Conservation (phyloP, 2,797 vertebrate species). For the Poeciliopsis presidionis region DNA sequence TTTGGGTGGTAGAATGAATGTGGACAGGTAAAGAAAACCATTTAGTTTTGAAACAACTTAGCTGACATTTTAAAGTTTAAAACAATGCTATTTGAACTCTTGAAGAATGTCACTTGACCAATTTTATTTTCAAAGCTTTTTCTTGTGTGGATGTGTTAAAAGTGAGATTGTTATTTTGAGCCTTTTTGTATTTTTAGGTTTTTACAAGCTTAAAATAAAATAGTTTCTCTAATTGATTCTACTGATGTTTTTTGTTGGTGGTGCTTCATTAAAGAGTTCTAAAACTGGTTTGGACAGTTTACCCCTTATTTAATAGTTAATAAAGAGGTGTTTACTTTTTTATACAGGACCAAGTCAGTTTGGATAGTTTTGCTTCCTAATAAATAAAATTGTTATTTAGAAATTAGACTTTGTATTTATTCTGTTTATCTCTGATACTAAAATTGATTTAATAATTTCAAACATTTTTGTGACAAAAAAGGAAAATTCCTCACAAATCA, state of each 20-base stretch:
- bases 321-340: background rate
- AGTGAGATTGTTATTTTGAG: background rate
- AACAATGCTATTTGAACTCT: background rate
- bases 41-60: background rate
- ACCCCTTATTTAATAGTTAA: background rate
- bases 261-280: background rate
- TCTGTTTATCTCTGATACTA: background rate
- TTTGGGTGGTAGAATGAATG: background rate
- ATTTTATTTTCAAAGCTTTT: background rate
- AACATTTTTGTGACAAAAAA: background rate
- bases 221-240: background rate
- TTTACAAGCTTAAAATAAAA: slow-evolving; percentile 1
- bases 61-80: background rate
- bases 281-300: background rate
- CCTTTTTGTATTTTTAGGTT: background rate
- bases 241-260: background rate
- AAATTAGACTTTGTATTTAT: background rate
- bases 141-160: background rate
- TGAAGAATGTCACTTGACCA: background rate
- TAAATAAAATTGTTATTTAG: no score
- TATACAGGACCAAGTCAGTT: no score
- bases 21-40: background rate
- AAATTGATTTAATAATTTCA: background rate
- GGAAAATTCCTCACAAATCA: background rate
- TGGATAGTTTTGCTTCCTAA: no score